Conservation (phyloP, 2,888 invertebrate species). For the Trilocha varians region DNA sequence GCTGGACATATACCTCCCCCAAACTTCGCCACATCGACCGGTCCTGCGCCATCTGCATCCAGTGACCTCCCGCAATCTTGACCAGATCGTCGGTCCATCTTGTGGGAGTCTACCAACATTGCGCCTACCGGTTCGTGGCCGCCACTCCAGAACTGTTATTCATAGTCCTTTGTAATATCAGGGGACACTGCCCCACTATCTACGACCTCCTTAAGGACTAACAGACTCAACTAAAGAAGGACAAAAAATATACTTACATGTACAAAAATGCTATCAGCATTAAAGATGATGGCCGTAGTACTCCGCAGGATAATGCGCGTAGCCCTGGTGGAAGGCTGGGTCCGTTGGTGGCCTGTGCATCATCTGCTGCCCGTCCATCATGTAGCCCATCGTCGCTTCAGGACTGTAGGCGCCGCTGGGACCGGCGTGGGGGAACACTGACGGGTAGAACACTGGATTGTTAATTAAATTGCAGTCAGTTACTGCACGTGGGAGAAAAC, state of each 20-base stretch:
- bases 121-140: too few species aligned
- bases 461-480: constrained; percentile 34
- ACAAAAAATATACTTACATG: constrained; percentile 47
- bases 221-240: too few species aligned
- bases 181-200: too few species aligned
- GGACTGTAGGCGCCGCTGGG: constrained; percentile 97
- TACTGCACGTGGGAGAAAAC: background rate
- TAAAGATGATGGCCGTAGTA: constrained; percentile 96
- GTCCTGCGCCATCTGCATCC: too few species aligned
- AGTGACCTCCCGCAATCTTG: too few species aligned
- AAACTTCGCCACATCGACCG: too few species aligned
- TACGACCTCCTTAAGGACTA: too few species aligned
- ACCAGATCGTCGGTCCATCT: too few species aligned
- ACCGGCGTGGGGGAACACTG: constrained; percentile 95
- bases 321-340: constrained; percentile 94
- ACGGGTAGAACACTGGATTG: constrained; percentile 65
- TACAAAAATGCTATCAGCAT: constrained; percentile 60
- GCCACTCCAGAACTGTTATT: too few species aligned
- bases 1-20: too few species aligned
- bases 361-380: constrained; percentile 99
- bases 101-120: too few species aligned
- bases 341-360: constrained; percentile 96
- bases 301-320: constrained; percentile 91
- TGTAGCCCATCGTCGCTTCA: constrained; percentile 96
- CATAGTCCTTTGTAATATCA: too few species aligned